Evolutionary conservation across 1,140 invertebrate genomes (phyloP), one percentile per base, ranked within the genome.

Genomic region (Aricia agestis): DNA sequence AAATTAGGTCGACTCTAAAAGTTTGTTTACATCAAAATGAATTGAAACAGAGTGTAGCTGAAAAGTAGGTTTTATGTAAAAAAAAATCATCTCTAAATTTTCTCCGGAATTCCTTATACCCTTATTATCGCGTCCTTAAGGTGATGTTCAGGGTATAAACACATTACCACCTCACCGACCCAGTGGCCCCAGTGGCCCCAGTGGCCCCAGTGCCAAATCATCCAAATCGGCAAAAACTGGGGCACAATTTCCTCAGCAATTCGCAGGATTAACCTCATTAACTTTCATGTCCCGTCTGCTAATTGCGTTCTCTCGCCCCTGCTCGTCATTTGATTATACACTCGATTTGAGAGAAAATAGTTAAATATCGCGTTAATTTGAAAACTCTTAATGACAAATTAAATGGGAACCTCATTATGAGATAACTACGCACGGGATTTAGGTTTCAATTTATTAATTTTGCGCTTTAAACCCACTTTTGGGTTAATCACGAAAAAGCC

Each of bases 191-290:
- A 36, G 6, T 6, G 36, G 36, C 36, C 36, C 36, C 36, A 58
- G 69, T 75, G 74, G 80, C 80, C 78, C 82, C 78, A 82, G 80
- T 83, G 83, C 80, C 81, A 80, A 86, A 88, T 88, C 86, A 85
- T 75, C 76, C 78, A 79, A 82, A 79, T 82, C 76, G 73, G 71
- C 73, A 74, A 67, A 79, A 82, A 88, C 77, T 88, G 78, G 84
- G 76, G 72, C 84, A 83, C 86, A 86, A 88, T 88, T 88, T 88
- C 86, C 86, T 86, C 78, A 36, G 76, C 81, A 85, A 88, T 88
- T 84, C 86, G 81, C 76, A 81, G 80, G 76, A 86, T 88, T 88
- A 88, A 86, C 82, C 41, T 78, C 77, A 85, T 88, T 88, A 86
- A 84, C 86, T 86, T 85, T 82, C 86, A 82, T 82, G 83, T 82